Conservation (phyloP, 2,113 vertebrate genomes). For the Genyomyrus donnyi region DNA sequence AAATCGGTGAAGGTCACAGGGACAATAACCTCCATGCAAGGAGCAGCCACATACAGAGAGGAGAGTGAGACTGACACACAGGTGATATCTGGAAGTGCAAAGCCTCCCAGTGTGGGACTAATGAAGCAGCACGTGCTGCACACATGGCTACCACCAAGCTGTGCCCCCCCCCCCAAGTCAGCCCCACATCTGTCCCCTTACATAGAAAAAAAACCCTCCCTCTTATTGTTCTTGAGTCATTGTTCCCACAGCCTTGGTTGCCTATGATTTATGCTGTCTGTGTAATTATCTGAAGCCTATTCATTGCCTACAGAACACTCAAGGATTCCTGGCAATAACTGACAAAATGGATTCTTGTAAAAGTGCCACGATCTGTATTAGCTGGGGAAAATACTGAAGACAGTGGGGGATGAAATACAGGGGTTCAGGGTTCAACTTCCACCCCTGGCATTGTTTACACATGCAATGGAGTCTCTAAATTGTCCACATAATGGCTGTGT, state of each 20-base stretch:
- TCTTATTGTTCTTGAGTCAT: constrained; percentile 25
- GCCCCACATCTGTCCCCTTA: constrained; percentile 47
- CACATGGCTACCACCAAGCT: constrained; percentile 41
- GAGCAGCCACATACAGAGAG: constrained; percentile 26
- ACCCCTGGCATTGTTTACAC: neutral
- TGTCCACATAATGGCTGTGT: neutral
- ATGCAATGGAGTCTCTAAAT: neutral
- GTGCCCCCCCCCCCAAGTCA: constrained; percentile 34
- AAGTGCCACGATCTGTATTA: constrained; percentile 46
- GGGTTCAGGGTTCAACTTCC: neutral
- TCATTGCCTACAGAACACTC: constrained; percentile 52
- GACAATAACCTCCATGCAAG: neutral
- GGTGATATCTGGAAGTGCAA: constrained; percentile 40
- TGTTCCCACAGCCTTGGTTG: constrained; percentile 45
- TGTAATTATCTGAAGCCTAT: constrained; percentile 62
- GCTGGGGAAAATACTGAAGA: constrained; percentile 23
- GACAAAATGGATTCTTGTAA: constrained; percentile 48
- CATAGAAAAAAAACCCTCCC: constrained; percentile 36
- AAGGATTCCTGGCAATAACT: constrained; percentile 39
- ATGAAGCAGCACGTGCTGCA: constrained; percentile 46
- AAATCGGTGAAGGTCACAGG: neutral
- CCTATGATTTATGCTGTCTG: constrained; percentile 48
- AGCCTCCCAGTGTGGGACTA: constrained; percentile 41
- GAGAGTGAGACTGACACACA: constrained; percentile 40
- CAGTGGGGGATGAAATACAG: neutral